Evolutionary conservation across 2,113 vertebrate genomes (phyloP), one percentile per base, ranked within the genome.

Genomic region (Anarhynchus alexandrinus): DNA sequence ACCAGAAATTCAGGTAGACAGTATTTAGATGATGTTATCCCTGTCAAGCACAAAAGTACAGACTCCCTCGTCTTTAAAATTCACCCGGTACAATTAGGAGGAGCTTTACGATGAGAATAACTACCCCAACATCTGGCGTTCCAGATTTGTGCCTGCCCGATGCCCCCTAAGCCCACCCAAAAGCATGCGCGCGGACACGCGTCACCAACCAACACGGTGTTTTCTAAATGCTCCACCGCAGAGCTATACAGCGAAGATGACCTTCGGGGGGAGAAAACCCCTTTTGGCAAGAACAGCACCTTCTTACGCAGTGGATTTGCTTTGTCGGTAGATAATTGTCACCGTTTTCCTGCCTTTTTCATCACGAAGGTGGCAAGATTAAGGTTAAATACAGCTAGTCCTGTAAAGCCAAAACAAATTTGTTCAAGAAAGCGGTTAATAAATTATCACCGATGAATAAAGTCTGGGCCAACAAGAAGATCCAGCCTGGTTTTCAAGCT

Each of bases 281-380:
- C 18, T 9, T 47, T 26, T 27, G 67, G 62, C 15, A 61, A 36
- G 42, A n/a, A 16, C 32, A 36, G 78, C 62, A 36, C 57, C 49
- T 78, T 30, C 61, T 51, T 10, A 42, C 2, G 0, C 40, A 29
- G 27, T 2, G 25, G 32, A 27, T 79, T 61, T 57, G 49, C 45
- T 59, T 58, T 0, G 0, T 21, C 30, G 2, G 2, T 4, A 18
- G 51, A 8, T 8, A 34, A 40, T 6, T 17, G 7, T 15, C 10
- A 32, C 3, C 22, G 1, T 23, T 65, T 26, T 82, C 4, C 47
- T 59, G n/a, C 66, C 42, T 40, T 73, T 81, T 61, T 30, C 0
- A 1, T 49, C 57, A 7, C 0, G 1, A 10, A 80, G 78, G 45
- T 29, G 76, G 64, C 43, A 22, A 70, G 74, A 65, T 40, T 17